Conservation (phyloP, 2,888 invertebrate genomes). For the Minunthozetes semirufus region DNA sequence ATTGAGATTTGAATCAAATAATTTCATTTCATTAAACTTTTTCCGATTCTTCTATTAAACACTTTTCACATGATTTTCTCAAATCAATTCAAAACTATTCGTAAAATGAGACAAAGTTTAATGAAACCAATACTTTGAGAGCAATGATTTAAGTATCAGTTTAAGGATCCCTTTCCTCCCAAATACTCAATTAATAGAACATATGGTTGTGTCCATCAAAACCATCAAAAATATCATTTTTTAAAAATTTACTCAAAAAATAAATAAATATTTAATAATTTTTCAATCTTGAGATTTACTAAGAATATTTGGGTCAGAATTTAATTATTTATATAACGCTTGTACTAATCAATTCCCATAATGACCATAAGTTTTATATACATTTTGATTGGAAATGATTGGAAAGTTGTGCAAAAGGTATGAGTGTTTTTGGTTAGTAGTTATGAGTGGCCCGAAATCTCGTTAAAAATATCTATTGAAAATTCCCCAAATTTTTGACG, state of each 20-base stretch:
- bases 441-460: not conserved
- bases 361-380: no score
- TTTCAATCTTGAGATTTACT: no score
- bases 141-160: not conserved
- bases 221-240: no score
- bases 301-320: no score
- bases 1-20: not conserved
- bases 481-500: not conserved
- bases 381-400: no score
- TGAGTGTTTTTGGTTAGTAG: no score
- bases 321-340: no score
- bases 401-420: no score
- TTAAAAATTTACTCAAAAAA: no score
- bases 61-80: not conserved
- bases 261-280: no score
- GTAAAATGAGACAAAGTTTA: not conserved
- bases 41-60: not conserved
- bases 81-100: not conserved
- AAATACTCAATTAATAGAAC: not conserved
- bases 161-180: not conserved
- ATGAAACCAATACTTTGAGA: not conserved
- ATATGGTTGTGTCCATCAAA: not conserved
- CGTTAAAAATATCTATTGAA: not conserved
- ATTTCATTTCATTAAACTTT: not conserved
- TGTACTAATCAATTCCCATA: no score